Evolutionary conservation across 2,888 invertebrate species (phyloP), one percentile per base, ranked within the genome.

Genomic region (Petrolisthes cinctipes): DNA sequence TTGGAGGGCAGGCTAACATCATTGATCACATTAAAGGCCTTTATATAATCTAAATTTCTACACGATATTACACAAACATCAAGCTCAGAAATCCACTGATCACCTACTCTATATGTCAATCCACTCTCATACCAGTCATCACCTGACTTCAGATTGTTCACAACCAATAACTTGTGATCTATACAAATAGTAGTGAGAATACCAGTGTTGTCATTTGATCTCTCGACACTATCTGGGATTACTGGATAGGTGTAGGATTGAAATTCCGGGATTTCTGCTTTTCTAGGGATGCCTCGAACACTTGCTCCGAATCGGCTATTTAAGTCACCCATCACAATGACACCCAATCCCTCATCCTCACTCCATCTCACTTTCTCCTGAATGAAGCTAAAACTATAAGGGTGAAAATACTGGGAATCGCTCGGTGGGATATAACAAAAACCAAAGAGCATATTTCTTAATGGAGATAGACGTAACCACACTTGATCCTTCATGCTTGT

Each of bases 401-500:
- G 68, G 68, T 73, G 20, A 11, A 73, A 73, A 37, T 73, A 73
- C 37, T 73, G 73, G 5, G 73, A 73, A 5, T 71, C 71, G 23
- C 71, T 7, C 23, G 71, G 71, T n/a, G 17, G 71, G 4, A 73
- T 11, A 73, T 17, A 73, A 68, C 20, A 68, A 73, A 73, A 73
- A 9, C 73, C 73, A 11, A 73, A 1, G 1, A 73, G 2, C 5
- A 73, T 23, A 73, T 20, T 23, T 23, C 73, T 20, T 9, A 73
- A 37, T 23, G 37, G 73, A 11, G 73, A 73, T 11, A 73, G 23
- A 5, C 73, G 14, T 7, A 73, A 23, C 73, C 73, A 73, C 23
- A 73, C 23, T 20, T 73, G 73, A 73, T 73, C 73, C 37, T 73
- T 73, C 73, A 73, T 73, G 23, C 73, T 73, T 0, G 73, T 73